These are phyloP conservation scores for Drosophila albomicans DNA, from an alignment of 1,140 invertebrate genomes.

Conservation along the genomic window DNA sequence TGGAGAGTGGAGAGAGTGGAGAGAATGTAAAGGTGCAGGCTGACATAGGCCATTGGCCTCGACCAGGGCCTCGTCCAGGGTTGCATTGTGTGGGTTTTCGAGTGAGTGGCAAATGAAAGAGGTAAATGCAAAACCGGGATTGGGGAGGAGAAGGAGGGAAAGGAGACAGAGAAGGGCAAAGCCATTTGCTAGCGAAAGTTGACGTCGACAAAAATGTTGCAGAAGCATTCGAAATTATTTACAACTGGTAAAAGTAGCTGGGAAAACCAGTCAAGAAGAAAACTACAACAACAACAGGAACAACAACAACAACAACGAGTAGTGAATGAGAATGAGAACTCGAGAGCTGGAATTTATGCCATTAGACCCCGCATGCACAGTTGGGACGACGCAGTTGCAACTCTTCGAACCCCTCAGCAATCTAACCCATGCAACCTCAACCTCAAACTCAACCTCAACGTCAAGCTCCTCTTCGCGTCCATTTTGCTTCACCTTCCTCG, in stretches of 20 bases:
- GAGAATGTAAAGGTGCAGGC: too few relatives aligned
- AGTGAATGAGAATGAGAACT: neutral
- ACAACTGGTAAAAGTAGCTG: constrained; percentile 47
- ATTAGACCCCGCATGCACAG: constrained; percentile 37
- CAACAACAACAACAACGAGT: neutral
- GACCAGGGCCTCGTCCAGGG: too few relatives aligned
- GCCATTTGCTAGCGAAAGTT: constrained; percentile 43
- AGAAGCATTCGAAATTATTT: constrained; percentile 52
- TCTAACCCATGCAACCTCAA: too few relatives aligned
- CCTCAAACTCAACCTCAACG: too few relatives aligned
- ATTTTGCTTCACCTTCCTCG: neutral
- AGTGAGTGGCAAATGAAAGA: too few relatives aligned
- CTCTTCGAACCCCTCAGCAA: too few relatives aligned
- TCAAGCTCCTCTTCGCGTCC: neutral
- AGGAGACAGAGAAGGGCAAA: neutral
- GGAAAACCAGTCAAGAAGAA: constrained; percentile 49
- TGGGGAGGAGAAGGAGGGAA: neutral
- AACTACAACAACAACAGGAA: constrained; percentile 19
- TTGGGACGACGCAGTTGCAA: constrained; percentile 30
- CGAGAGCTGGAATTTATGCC: constrained; percentile 32
- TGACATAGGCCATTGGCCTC: too few relatives aligned
- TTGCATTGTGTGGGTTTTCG: too few relatives aligned
- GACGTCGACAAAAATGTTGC: constrained; percentile 46
- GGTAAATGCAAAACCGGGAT: too few relatives aligned
- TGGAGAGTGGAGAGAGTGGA: too few relatives aligned